Base-by-base conservation (phyloP, 53 echinoderm and acorn worm species). In the Pentamera pediparva region DNA sequence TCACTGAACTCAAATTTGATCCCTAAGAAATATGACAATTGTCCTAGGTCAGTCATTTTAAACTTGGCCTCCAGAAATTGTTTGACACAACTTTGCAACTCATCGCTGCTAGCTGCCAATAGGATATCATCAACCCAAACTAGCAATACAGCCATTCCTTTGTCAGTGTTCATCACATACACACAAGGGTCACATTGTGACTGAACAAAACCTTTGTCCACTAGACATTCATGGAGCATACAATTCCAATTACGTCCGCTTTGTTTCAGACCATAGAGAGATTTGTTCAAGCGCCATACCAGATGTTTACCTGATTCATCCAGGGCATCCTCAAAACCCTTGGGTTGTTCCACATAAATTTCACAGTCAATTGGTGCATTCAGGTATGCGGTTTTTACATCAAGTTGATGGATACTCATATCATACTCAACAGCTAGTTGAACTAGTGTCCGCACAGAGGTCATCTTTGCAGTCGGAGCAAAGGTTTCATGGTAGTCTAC, bases 191-290 rank as follows among this genome's bases (percentile, higher is more conserved):
- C 75, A 61, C 32, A 75, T 21, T 25, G 33, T 22, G 34, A 61
- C 35, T 65, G 64, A 47, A 33, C 26, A 53, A 82, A 82, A 5
- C 82, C 75, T 48, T 82, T 18, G 51, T 28, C 29, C 7, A 33
- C 40, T 20, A 82, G 48, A 54, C 60, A 48, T 3, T 43, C 48
- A 39, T 82, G 82, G 27, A 82, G 6, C 56, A 80, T 26, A 32
- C 36, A 20, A 21, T 72, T 80, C 71, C 81, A 71, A 20, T 52
- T 74, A 34, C 81, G 54, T 17, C 81, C 81, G 35, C 56, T 56
- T 75, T 82, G 82, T 35, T 82, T 82, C 21, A 75, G 50, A 17
- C 82, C 82, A 51, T 82, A 82, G 18, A 82, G 19, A 28, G 82
- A 82, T 54, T 82, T 82, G 35, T 82, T 82, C n/a, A 82, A 47